Evolutionary conservation across 2,797 vertebrate species (phyloP), one percentile per base, ranked within the genome.

Genomic region (Zalophus californianus): DNA sequence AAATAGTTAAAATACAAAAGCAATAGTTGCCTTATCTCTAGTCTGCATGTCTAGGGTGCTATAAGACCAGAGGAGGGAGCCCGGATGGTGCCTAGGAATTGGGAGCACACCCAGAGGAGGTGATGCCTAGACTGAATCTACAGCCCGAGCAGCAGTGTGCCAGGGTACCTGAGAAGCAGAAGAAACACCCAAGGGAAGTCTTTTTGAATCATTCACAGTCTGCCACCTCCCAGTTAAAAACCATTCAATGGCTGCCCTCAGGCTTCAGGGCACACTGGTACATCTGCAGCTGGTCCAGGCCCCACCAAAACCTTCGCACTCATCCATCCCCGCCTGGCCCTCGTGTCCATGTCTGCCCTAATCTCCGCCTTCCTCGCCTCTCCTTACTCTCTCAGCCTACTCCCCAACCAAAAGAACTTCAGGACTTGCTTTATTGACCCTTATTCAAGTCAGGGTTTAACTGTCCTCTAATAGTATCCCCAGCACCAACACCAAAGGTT

Each of bases 1-100:
- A 90, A 66, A 38, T 4, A 66, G 56, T 75, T 83, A 95, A 94
- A 95, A 80, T 16, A 38, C 14, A 35, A 92, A 96, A 56, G 90
- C 75, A 44, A 29, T 0, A 32, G 54, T 20, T 75, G 41, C 62
- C 56, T 88, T 72, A 72, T 92, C 91, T 94, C 80, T 58, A 78
- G 35, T 29, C 27, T 68, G 70, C 13, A n/a, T 6, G 13, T 23
- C 44, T 64, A 84, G 29, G 32, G 32, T 21, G 8, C 77, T 32
- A 0, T 20, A 16, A 64, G 38, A 48, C 80, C 20, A 50, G 38
- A 52, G 44, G n/a, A 86, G 58, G 41, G 15, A 50, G 58, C 18
- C 18, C 2, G 0, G 0, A 2, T 1, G 20, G 13, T 50, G 54
- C 18, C 14, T 0, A 5, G 64, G 70, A 90, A 58, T 52, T 44